phyloP scores from a whole-genome alignment of 1,140 invertebrate species.

The Meteorus sp. region DNA sequence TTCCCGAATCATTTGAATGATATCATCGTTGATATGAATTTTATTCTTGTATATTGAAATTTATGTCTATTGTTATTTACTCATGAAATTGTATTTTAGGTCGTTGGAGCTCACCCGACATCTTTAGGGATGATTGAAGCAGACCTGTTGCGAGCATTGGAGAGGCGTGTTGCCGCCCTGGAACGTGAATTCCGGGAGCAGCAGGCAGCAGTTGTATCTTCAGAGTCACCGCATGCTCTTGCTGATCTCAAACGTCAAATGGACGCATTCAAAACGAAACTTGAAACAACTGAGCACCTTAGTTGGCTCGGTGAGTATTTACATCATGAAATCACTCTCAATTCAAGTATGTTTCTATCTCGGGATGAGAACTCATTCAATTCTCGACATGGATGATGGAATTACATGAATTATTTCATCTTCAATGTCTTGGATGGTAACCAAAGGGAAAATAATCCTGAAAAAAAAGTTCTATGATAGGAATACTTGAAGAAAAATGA shows the following conservation, averaged over 20 bases:
- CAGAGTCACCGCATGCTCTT: constrained; percentile 57
- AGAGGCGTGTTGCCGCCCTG: constrained; percentile 63
- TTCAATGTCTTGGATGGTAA: too few relatives aligned
- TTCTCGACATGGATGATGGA: too few relatives aligned
- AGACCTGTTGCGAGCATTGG: constrained; percentile 59
- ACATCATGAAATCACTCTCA: too few relatives aligned
- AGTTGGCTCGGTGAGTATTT: constrained; percentile 74
- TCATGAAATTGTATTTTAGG: constrained; percentile 33
- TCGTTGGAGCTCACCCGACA: constrained; percentile 53
- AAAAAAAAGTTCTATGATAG: neutral
- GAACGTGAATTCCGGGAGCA: constrained; percentile 63
- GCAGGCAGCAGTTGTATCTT: constrained; percentile 45
- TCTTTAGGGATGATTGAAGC: constrained; percentile 59
- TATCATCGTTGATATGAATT: too few relatives aligned
- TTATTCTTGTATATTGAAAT: too few relatives aligned
- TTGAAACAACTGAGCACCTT: constrained; percentile 71
- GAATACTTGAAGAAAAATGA: too few relatives aligned
- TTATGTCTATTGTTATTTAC: too few relatives aligned
- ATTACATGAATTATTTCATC: too few relatives aligned
- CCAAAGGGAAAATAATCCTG: neutral
- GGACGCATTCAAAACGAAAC: constrained; percentile 66
- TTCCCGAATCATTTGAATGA: too few relatives aligned
- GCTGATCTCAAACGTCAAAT: constrained; percentile 68
- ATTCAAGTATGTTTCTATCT: constrained; percentile 23
- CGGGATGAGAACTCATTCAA: neutral